Base-by-base conservation (phyloP, 2,888 invertebrate genomes). In the Schizotus pectinicornis region DNA sequence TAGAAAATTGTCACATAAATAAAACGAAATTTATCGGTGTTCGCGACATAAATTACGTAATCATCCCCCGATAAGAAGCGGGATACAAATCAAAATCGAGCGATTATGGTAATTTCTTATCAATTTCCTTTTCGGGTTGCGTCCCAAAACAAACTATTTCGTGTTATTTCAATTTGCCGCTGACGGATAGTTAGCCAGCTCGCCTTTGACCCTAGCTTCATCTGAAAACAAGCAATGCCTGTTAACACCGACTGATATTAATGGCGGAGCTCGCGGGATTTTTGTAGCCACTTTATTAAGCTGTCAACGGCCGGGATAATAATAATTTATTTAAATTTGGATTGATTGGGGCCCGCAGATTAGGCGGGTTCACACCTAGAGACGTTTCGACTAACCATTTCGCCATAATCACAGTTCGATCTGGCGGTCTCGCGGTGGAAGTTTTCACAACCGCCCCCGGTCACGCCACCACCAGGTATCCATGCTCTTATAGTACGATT, bases 271-370 rank as follows among this genome's bases (percentile, higher is more conserved):
- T 46, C 53, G 55, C 47, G 43, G 49, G 65, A 61, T 63, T 65
- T 65, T 65, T 65, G 62, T 63, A 56, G 37, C 49, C 61, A 61
- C 59, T 62, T 60, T 65, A 61, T 65, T 57, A 61, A 42, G 42
- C 53, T 63, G 64, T 65, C 64, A 65, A 52, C 62, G 52, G 35
- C 35, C 30, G 45, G 57, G 63, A 65, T 65, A 65, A 65, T 61
- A 41, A 34, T 51, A 57, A 60, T 59, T 59, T 56, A 62, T 64
- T 53, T 54, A 22, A 22, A 22, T 22, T 22, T 2, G 22, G 22
- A 22, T 22, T 22, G 22, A 22, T 22, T 22, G 5, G 22, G 22
- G 22, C 22, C 22, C 3, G 5, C 22, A 22, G 22, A 22, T 22
- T 22, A 22, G 22, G 3, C 22, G 5, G 22, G 2, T 22, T 22